Evolutionary conservation across 1,140 invertebrate species (phyloP).

Genomic region (Mercenaria mercenaria): DNA sequence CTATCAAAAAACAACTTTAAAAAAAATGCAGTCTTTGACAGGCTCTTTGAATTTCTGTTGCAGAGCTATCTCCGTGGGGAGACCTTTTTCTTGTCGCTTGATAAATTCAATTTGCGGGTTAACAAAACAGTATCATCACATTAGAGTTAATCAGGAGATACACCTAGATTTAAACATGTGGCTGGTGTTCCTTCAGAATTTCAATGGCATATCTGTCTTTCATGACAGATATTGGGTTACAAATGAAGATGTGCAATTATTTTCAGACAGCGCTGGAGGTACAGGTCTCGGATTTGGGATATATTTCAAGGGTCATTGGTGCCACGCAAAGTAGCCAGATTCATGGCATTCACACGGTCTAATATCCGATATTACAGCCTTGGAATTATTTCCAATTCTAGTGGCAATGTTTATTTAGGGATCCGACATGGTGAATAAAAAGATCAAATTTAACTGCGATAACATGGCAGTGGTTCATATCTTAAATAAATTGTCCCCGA

Average conservation of each 20-base stretch:
- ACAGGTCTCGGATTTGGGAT: not conserved
- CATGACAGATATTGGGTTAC: not conserved
- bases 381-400: constrained; percentile 17
- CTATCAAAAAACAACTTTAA: constrained; percentile 44
- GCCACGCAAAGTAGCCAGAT: not conserved
- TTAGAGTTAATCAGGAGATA: not conserved
- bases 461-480: constrained; percentile 6
- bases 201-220: constrained; percentile 2
- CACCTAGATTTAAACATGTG: not conserved
- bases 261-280: not conserved
- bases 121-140: not conserved
- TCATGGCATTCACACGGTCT: not conserved
- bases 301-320: constrained; percentile 27
- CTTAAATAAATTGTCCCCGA: not conserved
- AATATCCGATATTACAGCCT: not conserved
- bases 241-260: constrained; percentile 7
- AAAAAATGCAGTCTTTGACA: constrained; percentile 66
- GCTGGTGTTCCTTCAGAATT: not conserved
- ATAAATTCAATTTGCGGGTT: not conserved
- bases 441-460: not conserved
- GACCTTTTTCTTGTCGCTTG: constrained; percentile 54
- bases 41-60: constrained; percentile 65
- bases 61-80: constrained; percentile 18
- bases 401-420: constrained; percentile 18
- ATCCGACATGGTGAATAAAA: not conserved